Base-by-base conservation (phyloP, 2,797 vertebrate genomes). In the Parauchenoglanis ngamensis region DNA sequence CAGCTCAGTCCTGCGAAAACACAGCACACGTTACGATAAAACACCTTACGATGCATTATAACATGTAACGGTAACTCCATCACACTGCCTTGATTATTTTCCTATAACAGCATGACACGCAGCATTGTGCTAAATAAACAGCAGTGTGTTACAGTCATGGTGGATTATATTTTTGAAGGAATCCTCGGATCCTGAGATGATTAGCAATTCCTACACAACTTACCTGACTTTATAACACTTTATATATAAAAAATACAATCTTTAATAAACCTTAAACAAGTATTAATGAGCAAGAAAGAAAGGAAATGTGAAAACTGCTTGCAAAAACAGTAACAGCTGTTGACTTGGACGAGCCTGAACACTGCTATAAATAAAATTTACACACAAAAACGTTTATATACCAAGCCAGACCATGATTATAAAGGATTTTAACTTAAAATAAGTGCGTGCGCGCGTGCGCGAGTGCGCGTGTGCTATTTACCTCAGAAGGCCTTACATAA, bases 1-100 rank as follows among this genome's bases (percentile, higher is more conserved):
- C 23, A 40, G 77, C 75, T 86, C 79, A 83, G 78, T 63, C 81
- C 92, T 92, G 89, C 54, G 61, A 84, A 77, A 12, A n/a, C n/a
- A 61, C 79, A 8, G 49, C 49, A 57, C 49, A 73, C 2, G 54
- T 21, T 35, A 56, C 19, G 0, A 12, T 79, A 23, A 79, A 35
- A 35, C 6, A 5, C 13, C 25, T 52, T 28, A 52, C 0, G 35
- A 44, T 2, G 3, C 70, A 1, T 31, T 28, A 46, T 46, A 70
- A 46, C 46, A 7, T n/a, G n/a, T n/a, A 46, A 35, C 13, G 3
- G n/a, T 25, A 25, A 25, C 67, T 17, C 15, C 13, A 2, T 72
- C 17, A 40, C 35, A 23, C 17, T 28, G 3, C 68, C 35, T 73
- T 73, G 70, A 44, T 73, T 73, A 73, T 23, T 73, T 73, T 46